Conservation (phyloP, 2,888 invertebrate species). For the Cinara cedri region DNA sequence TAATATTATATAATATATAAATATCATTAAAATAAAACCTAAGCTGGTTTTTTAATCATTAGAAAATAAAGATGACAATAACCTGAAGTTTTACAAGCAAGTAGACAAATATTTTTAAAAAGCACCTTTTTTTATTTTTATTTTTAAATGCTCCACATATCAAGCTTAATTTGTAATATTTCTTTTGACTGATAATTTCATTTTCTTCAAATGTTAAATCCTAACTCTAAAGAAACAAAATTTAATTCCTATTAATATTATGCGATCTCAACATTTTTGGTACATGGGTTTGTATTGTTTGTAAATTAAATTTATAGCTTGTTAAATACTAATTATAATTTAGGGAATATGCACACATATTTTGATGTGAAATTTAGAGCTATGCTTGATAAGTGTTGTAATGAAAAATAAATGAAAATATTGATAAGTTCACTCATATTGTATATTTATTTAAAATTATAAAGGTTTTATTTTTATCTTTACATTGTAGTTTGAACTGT, state of each 20-base stretch:
- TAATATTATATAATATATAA: conserved; percentile 27
- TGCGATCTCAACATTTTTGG: conserved; percentile 46
- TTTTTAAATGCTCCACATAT: conserved; percentile 52
- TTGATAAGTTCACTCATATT: conserved; percentile 40
- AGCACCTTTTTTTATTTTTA: conserved; percentile 15
- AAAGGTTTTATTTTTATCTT: conserved; percentile 39
- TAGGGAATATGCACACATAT: conserved; percentile 40
- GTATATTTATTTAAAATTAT: conserved; percentile 51
- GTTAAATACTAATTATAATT: conserved; percentile 33
- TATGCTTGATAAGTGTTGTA: conserved; percentile 50
- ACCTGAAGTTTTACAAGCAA: conserved; percentile 35
- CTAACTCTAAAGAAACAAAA: conserved; percentile 27
- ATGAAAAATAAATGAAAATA: conserved; percentile 44
- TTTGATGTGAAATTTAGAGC: conserved; percentile 38
- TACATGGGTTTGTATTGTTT: conserved; percentile 46
- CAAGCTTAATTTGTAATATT: conserved; percentile 43
- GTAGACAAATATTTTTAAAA: conserved; percentile 24
- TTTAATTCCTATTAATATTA: conserved; percentile 37
- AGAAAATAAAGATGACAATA: conserved; percentile 49
- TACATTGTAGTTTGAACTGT: conserved; percentile 19
- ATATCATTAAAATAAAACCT: conserved; percentile 27
- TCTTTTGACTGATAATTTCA: conserved; percentile 28
- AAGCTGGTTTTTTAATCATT: conserved; percentile 37
- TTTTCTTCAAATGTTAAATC: conserved; percentile 30
- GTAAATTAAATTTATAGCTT: conserved; percentile 37